Percentiles rank a stretch among this genome's conserved stretches.
Evolutionary conservation across 2,113 vertebrate genomes (phyloP).

Genomic region (Cariama cristata): DNA sequence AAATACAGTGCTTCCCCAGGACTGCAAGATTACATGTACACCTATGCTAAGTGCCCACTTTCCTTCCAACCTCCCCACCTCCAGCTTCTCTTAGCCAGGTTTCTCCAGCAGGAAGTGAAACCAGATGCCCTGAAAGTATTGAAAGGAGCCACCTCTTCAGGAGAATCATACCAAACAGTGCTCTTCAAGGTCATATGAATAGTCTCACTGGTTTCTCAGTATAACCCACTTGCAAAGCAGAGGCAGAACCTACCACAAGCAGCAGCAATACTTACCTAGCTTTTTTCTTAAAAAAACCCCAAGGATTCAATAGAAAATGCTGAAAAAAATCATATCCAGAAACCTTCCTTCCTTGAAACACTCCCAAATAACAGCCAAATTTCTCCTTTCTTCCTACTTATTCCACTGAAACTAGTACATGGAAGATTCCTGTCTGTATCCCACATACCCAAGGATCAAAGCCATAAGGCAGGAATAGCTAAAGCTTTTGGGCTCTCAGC

Average conservation of each 20-base stretch:
- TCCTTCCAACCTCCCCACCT: neutral
- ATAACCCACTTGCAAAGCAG: neutral
- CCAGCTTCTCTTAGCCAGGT: neutral
- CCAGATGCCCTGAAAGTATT: fast-evolving
- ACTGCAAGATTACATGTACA: fast-evolving
- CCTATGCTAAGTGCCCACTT: fast-evolving
- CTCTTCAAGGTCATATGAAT: neutral
- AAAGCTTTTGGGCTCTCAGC: fast-evolving
- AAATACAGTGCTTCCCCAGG: neutral
- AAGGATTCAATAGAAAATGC: neutral
- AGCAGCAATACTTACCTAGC: fast-evolving
- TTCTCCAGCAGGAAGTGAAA: neutral
- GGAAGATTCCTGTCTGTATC: neutral
- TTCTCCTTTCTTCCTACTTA: neutral
- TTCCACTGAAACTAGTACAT: fast-evolving
- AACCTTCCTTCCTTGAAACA: neutral
- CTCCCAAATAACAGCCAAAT: neutral
- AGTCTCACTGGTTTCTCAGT: neutral
- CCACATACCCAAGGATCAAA: fast-evolving
- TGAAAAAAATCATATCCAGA: neutral
- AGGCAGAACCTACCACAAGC: neutral
- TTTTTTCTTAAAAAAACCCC: neutral
- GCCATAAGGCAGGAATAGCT: neutral
- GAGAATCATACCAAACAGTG: neutral
- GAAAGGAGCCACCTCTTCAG: neutral